Evolutionary conservation across 2,797 vertebrate species (phyloP).

Genomic region (Danio jaintianensis): DNA sequence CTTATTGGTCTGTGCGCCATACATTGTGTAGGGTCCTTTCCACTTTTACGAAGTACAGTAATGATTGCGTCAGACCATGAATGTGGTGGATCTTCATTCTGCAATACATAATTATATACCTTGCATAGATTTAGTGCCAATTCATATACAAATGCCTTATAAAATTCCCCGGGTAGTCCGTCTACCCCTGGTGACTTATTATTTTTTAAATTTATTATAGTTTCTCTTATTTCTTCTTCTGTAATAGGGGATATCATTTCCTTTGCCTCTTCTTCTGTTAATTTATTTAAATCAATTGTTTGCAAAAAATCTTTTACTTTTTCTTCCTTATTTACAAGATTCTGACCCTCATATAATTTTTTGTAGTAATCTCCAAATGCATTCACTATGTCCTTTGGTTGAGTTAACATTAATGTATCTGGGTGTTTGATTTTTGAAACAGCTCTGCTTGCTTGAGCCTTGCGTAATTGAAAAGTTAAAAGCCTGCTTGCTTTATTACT

Average conservation of each 20-base stretch:
- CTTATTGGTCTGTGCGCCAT: no score
- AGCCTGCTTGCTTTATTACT: slow-evolving; percentile 38
- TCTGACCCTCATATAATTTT: slow-evolving; percentile 1
- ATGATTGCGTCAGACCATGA: no score
- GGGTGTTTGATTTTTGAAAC: slow-evolving; percentile 44
- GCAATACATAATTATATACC: no score
- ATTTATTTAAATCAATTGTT: not conserved
- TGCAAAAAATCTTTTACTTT: not conserved
- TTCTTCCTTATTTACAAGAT: not conserved
- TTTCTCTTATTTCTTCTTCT: not conserved
- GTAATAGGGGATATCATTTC: not conserved
- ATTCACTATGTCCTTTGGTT: slow-evolving; percentile 25
- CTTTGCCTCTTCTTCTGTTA: not conserved
- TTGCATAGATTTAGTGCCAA: no score
- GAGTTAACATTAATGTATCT: not conserved
- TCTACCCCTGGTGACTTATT: not conserved
- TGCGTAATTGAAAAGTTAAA: slow-evolving; percentile 40
- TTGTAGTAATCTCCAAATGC: slow-evolving; percentile 39
- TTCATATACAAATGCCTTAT: no score
- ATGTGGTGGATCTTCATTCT: no score
- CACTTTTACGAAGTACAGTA: no score
- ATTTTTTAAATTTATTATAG: not conserved
- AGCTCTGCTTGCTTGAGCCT: slow-evolving; percentile 13
- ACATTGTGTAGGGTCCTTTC: no score
- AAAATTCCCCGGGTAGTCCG: not conserved